phyloP scores from a whole-genome alignment of 1,140 invertebrate genomes.

The Bicyclus anynana region DNA sequence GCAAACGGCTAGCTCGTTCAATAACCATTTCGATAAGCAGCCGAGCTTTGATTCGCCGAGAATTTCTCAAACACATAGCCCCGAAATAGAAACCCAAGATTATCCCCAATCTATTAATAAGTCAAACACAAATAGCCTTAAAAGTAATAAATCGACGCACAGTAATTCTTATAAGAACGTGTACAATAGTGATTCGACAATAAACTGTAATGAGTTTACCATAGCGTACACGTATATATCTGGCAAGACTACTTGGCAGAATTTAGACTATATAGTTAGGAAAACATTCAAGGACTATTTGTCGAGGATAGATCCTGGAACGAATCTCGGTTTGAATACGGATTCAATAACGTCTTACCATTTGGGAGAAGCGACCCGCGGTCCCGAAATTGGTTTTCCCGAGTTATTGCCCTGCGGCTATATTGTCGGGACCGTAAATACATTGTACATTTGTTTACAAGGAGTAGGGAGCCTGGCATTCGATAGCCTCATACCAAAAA shows the following conservation, averaged over 20 bases:
- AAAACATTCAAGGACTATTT: slow-evolving; percentile 97
- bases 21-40: slow-evolving; percentile 75
- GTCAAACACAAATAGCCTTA: slow-evolving; percentile 75
- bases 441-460: slow-evolving; percentile 89
- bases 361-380: slow-evolving; percentile 90
- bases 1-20: slow-evolving; percentile 62
- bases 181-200: slow-evolving; percentile 75
- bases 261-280: slow-evolving; percentile 93
- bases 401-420: slow-evolving; percentile 96
- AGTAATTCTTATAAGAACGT: slow-evolving; percentile 75
- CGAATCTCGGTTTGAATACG: slow-evolving; percentile 91
- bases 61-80: slow-evolving; percentile 73
- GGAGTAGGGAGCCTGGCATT: slow-evolving; percentile 96
- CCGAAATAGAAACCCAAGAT: slow-evolving; percentile 67
- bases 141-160: slow-evolving; percentile 79
- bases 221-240: slow-evolving; percentile 94
- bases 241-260: slow-evolving; percentile 96
- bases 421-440: slow-evolving; percentile 90
- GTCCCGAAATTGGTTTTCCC: slow-evolving; percentile 84
- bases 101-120: slow-evolving; percentile 71
- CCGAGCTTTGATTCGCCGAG: slow-evolving; percentile 75
- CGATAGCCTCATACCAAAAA: slow-evolving; percentile 97
- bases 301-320: slow-evolving; percentile 93
- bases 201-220: slow-evolving; percentile 80
- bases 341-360: slow-evolving; percentile 96